Conservation (phyloP, 2,888 invertebrate genomes). For the Drosophila stalkeri region DNA sequence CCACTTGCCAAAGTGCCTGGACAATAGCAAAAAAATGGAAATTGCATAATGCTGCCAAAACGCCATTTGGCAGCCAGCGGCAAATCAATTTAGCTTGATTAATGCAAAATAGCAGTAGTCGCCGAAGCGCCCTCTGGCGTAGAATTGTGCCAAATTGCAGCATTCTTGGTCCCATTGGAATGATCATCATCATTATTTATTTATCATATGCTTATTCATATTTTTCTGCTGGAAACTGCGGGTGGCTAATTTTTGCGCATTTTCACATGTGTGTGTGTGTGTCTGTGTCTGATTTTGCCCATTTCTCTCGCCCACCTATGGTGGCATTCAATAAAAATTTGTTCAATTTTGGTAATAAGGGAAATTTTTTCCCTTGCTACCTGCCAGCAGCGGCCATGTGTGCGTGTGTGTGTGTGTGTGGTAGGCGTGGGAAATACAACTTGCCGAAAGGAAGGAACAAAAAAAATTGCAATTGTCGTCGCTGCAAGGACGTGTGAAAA, state of each 20-base stretch:
- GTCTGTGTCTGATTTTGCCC: conserved; percentile 48
- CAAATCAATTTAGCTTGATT: conserved; percentile 55
- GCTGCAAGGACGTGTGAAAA: conserved; percentile 69
- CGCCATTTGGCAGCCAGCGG: conserved; percentile 49
- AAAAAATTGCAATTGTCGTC: conserved; percentile 67
- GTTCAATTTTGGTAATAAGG: conserved; percentile 52
- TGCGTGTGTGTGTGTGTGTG: conserved; percentile 21
- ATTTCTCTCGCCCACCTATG: conserved; percentile 68
- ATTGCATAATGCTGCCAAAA: conserved; percentile 70
- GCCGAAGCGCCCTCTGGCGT: conserved; percentile 34
- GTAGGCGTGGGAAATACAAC: conserved; percentile 71
- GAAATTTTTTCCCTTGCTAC: conserved; percentile 51
- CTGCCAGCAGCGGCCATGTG: conserved; percentile 33
- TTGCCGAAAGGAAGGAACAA: conserved; percentile 20
- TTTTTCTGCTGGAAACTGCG: conserved; percentile 55
- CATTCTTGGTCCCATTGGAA: conserved; percentile 27
- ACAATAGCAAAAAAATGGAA: conserved; percentile 21
- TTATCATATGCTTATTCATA: conserved; percentile 35
- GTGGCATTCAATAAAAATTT: conserved; percentile 61
- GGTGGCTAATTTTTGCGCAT: conserved; percentile 71
- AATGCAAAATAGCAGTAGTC: conserved; percentile 27
- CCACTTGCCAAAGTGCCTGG: conserved; percentile 62
- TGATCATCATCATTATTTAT: conserved; percentile 44
- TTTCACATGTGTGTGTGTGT: conserved; percentile 30
- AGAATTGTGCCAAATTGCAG: conserved; percentile 62